A percentile compares a stretch with the other conserved stretches of the same genome.
phyloP scores from a whole-genome alignment of 2,888 invertebrate species.

The Tipula helvola region DNA sequence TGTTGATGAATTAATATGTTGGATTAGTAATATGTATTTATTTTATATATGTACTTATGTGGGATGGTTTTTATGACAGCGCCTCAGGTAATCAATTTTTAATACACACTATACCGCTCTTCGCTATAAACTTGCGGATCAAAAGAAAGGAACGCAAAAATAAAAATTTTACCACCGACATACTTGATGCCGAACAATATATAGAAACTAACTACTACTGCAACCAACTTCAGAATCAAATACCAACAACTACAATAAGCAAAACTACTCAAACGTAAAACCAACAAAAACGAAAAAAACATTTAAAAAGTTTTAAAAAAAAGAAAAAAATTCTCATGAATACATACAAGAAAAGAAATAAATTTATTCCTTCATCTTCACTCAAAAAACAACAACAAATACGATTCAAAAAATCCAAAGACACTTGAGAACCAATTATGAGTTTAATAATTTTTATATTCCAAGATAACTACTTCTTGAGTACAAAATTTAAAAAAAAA shows the following conservation, averaged over 20 bases:
- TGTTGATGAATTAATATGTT: neutral
- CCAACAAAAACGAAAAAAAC: neutral
- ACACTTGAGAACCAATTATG: conserved; percentile 4
- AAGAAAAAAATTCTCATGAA: neutral
- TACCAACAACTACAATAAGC: neutral
- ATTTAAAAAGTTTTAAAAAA: neutral
- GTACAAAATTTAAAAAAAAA: neutral
- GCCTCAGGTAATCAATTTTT: neutral
- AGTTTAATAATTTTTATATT: conserved; percentile 4
- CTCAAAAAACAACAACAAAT: neutral
- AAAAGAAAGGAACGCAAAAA: neutral
- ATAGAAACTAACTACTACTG: neutral
- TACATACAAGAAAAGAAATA: conserved; percentile 4
- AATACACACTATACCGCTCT: neutral
- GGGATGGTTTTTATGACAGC: neutral
- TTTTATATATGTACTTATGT: neutral
- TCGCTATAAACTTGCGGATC: neutral
- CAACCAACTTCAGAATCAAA: neutral
- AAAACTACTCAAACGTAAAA: neutral
- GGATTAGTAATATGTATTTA: neutral
- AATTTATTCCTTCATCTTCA: neutral
- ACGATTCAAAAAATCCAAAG: neutral
- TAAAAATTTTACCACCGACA: neutral
- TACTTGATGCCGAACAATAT: neutral
- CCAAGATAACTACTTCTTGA: neutral